phyloP scores from a whole-genome alignment of 1,140 invertebrate species.

The Pygmarrhopalites habei region DNA sequence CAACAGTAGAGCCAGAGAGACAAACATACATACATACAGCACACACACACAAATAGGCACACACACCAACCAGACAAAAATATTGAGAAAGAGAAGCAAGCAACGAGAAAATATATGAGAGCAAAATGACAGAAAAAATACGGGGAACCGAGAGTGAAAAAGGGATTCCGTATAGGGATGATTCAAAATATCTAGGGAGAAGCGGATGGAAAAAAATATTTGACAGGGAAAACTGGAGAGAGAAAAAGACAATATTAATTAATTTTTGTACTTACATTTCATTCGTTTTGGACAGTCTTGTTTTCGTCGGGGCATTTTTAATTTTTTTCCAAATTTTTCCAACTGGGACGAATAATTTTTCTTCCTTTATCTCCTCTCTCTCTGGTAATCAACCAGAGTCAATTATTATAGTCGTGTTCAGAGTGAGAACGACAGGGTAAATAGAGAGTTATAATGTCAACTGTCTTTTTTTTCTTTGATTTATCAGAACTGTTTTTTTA shows the following conservation, averaged over 20 bases:
- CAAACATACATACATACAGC: not conserved
- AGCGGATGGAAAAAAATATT: too few species aligned
- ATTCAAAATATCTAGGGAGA: too few species aligned
- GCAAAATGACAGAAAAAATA: not conserved
- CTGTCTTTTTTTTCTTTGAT: too few species aligned
- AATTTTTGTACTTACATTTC: slow-evolving; percentile 52
- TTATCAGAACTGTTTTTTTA: too few species aligned
- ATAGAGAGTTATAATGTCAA: too few species aligned
- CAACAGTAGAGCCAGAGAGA: not conserved
- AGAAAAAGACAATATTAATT: too few species aligned
- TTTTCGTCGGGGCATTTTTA: slow-evolving; percentile 53
- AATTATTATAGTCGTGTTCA: too few species aligned
- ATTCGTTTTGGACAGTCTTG: slow-evolving; percentile 57
- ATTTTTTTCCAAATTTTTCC: too few species aligned
- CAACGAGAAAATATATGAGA: not conserved
- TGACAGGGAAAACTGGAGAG: not conserved
- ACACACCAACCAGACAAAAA: not conserved
- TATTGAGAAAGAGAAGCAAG: not conserved
- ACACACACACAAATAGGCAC: not conserved
- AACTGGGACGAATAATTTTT: too few species aligned
- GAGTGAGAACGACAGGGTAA: too few species aligned
- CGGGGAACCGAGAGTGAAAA: slow-evolving; percentile 2
- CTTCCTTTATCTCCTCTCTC: too few species aligned
- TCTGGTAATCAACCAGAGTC: too few species aligned
- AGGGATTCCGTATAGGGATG: not conserved